phyloP scores from a whole-genome alignment of 1,140 invertebrate genomes.

The Orchesella cincta region DNA sequence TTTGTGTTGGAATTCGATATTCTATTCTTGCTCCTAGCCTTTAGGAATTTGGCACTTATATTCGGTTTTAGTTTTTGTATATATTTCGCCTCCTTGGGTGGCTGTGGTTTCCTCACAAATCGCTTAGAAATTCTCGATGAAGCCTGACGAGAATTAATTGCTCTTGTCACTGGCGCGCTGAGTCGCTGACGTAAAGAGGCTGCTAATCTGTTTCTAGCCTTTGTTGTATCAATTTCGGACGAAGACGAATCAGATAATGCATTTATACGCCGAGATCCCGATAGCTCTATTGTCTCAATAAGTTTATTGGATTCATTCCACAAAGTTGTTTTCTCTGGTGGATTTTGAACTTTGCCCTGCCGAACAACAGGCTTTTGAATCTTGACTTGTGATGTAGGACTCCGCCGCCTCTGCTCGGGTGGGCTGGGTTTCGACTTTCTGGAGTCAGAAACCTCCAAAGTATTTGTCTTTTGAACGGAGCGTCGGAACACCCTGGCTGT shows the following conservation, averaged over 20 bases:
- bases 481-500: neutral
- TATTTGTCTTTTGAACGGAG: neutral
- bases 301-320: too few relatives aligned
- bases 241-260: neutral
- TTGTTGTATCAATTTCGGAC: neutral
- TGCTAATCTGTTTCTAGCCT: neutral
- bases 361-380: too few relatives aligned
- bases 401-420: neutral
- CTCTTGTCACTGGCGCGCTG: neutral
- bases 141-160: neutral
- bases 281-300: neutral
- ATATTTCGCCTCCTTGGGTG: neutral
- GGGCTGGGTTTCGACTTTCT: neutral
- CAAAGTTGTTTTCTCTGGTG: neutral
- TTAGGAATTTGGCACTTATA: slow-evolving; percentile 4
- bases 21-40: neutral
- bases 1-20: neutral
- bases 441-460: neutral
- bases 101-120: slow-evolving; percentile 11
- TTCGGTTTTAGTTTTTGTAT: neutral
- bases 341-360: neutral
- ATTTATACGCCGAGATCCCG: neutral
- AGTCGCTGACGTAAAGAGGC: neutral
- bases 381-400: neutral
- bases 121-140: neutral